Conservation (phyloP, 2,113 vertebrate genomes). For the Oreocharis arfaki region DNA sequence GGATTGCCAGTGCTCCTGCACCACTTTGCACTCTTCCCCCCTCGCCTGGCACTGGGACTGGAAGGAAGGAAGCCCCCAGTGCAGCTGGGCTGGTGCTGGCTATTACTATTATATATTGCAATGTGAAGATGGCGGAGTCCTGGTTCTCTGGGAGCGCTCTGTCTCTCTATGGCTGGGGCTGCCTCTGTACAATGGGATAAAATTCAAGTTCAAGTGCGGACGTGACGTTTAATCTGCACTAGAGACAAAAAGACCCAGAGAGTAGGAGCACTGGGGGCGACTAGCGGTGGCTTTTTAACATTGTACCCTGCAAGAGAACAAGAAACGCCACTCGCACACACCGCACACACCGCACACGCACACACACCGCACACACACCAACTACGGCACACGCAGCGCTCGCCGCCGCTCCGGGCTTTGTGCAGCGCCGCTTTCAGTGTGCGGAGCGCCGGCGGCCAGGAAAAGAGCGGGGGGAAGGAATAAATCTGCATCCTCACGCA, state of each 20-base stretch:
- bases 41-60: conserved; percentile 75
- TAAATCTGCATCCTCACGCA: neutral
- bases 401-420: conserved; percentile 37
- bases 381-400: neutral
- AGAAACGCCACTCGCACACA: conserved; percentile 69
- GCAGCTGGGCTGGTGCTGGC: conserved; percentile 78
- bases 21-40: conserved; percentile 75
- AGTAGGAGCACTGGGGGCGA: conserved; percentile 99
- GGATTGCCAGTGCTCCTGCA: conserved; percentile 73
- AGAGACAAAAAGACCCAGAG: conserved; percentile 87
- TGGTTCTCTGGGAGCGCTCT: conserved; percentile 90
- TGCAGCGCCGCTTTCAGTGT: neutral
- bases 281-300: conserved; percentile 98
- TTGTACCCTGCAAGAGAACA: conserved; percentile 85
- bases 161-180: conserved; percentile 90
- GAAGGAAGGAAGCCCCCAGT: conserved; percentile 73
- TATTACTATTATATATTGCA: conserved; percentile 82
- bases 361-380: conserved; percentile 24
- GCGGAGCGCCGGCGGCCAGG: neutral
- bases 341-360: conserved; percentile 26
- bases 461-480: neutral
- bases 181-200: conserved; percentile 96
- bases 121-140: conserved; percentile 90
- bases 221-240: conserved; percentile 99
- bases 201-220: conserved; percentile 99